phyloP scores from a whole-genome alignment of 2,888 invertebrate genomes.

The Nomada fucata region DNA sequence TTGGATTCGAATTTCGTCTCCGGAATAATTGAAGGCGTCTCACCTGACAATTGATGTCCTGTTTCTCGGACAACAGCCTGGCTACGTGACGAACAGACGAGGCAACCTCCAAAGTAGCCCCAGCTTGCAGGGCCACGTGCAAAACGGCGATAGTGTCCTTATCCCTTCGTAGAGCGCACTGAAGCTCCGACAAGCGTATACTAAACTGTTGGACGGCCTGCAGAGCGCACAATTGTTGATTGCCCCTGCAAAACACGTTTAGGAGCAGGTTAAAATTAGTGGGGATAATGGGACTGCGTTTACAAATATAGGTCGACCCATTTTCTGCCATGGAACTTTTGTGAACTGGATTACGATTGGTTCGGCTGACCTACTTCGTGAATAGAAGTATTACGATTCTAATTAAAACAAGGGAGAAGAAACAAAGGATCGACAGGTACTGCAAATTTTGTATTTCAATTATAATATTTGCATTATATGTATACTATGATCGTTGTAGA shows the following conservation, averaged over 20 bases:
- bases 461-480: no score
- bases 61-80: slow-evolving; percentile 86
- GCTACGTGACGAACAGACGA: slow-evolving; percentile 86
- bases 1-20: neutral
- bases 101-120: slow-evolving; percentile 85
- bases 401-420: no score
- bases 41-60: slow-evolving; percentile 79
- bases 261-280: neutral
- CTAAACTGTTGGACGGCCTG: slow-evolving; percentile 92
- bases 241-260: slow-evolving; percentile 86
- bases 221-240: slow-evolving; percentile 89
- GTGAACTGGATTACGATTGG: neutral
- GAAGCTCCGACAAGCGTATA: slow-evolving; percentile 90
- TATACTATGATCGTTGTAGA: no score
- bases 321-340: neutral
- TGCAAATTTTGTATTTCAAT: no score
- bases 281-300: no score
- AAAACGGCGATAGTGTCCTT: slow-evolving; percentile 86
- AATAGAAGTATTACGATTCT: no score
- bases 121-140: slow-evolving; percentile 85
- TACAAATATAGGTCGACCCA: no score
- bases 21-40: neutral
- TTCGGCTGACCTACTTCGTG: no score
- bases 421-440: no score
- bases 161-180: slow-evolving; percentile 91